A percentile compares a stretch with the other conserved stretches of the same genome.
phyloP scores from a whole-genome alignment of 1,140 invertebrate genomes.

The Drosophila sucinea region DNA sequence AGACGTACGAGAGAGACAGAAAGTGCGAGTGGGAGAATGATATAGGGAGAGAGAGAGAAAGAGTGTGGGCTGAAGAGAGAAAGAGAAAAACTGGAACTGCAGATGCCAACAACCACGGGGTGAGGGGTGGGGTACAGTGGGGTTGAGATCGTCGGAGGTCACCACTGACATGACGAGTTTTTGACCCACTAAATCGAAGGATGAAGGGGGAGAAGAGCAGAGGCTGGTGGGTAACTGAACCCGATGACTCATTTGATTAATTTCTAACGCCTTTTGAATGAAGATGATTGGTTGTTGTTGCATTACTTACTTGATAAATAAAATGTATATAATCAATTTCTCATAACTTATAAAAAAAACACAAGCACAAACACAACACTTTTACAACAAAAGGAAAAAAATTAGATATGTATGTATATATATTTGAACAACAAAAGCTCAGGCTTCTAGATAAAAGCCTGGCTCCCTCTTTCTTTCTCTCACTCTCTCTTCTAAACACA shows the following conservation, averaged over 20 bases:
- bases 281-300: background rate
- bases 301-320: conserved; percentile 4
- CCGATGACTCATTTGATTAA: conserved; percentile 38
- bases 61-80: background rate
- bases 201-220: background rate
- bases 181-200: conserved; percentile 15
- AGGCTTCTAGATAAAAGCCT: conserved; percentile 2
- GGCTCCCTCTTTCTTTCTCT: conserved; percentile 3
- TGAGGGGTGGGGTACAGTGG: background rate
- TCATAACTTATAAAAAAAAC: background rate
- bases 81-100: conserved; percentile 2
- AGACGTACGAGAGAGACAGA: conserved; percentile 46
- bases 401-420: background rate
- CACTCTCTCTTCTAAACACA: conserved; percentile 2
- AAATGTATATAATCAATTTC: background rate
- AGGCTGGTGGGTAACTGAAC: background rate
- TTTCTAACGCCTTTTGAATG: conserved; percentile 33
- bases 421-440: conserved; percentile 3
- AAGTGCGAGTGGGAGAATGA: conserved; percentile 36
- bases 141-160: conserved; percentile 6
- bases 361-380: conserved; percentile 22
- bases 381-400: conserved; percentile 20
- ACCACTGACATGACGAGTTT: conserved; percentile 1
- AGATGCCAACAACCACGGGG: background rate
- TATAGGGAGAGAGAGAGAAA: background rate